phyloP scores from a whole-genome alignment of 1,140 invertebrate genomes.

The Coenobita brevimanus region DNA sequence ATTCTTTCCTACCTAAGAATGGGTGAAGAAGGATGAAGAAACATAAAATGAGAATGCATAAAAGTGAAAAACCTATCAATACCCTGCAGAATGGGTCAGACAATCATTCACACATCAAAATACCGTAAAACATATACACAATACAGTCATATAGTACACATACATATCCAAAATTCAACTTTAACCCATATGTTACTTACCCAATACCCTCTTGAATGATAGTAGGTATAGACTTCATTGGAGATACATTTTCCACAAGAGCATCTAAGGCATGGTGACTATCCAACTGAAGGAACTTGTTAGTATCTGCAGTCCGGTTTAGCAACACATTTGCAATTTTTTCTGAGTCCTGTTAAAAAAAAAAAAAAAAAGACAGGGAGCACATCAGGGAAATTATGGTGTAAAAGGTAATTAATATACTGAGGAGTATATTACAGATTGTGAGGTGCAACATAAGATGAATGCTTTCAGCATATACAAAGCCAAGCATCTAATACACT shows the following conservation, averaged over 20 bases:
- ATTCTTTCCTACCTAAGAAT: not conserved
- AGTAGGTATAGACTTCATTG: constrained; percentile 77
- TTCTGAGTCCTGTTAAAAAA: constrained; percentile 84
- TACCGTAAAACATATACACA: too few species aligned
- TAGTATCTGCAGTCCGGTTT: constrained; percentile 92
- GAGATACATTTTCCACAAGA: constrained; percentile 83
- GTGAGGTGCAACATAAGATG: not conserved
- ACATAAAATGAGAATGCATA: too few species aligned
- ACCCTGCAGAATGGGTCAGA: too few species aligned
- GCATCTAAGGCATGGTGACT: constrained; percentile 86
- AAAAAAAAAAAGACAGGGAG: not conserved
- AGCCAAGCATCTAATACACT: not conserved
- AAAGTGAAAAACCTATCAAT: too few species aligned
- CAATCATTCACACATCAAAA: too few species aligned
- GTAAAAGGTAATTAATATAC: not conserved
- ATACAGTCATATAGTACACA: too few species aligned
- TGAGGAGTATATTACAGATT: not conserved
- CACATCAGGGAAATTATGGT: not conserved
- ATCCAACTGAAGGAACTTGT: constrained; percentile 91
- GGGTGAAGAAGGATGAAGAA: not conserved
- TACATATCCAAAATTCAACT: not conserved
- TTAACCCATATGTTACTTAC: not conserved
- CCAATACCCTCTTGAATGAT: constrained; percentile 78
- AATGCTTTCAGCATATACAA: too few species aligned
- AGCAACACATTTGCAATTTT: constrained; percentile 86